Evolutionary conservation across 2,113 vertebrate genomes (phyloP).

Genomic region (Sciurus niger): DNA sequence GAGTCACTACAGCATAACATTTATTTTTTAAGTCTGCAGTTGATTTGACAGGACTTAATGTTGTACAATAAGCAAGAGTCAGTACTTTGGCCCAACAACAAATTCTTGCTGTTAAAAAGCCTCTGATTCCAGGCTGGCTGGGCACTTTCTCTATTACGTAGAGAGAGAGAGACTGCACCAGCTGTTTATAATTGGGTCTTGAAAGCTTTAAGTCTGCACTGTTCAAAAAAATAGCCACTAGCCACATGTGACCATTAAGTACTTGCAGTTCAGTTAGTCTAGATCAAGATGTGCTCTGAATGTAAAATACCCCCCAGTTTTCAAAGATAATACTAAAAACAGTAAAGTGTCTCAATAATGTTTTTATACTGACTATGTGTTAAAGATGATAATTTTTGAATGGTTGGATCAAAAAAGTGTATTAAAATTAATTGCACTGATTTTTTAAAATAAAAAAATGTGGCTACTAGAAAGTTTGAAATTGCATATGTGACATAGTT

Average conservation of each 20-base stretch:
- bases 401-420: background rate
- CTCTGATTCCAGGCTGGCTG: background rate
- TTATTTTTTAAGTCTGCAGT: slow-evolving; percentile 54
- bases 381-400: slow-evolving; percentile 40
- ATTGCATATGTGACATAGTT: background rate
- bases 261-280: background rate
- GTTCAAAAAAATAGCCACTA: background rate
- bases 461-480: slow-evolving; percentile 15
- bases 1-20: background rate
- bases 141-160: background rate
- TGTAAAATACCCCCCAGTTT: background rate
- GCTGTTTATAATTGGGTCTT: background rate
- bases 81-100: slow-evolving; percentile 11
- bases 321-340: slow-evolving; percentile 15
- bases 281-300: slow-evolving; percentile 18
- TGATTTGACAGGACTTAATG: slow-evolving; percentile 47
- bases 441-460: slow-evolving; percentile 8
- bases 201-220: slow-evolving; percentile 35
- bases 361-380: background rate
- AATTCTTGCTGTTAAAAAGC: slow-evolving; percentile 54
- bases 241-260: background rate
- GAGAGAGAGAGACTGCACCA: background rate
- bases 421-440: background rate
- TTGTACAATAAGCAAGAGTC: slow-evolving; percentile 40
- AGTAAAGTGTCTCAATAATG: background rate